These are phyloP conservation scores for Zeuzera pyrina DNA, from an alignment of 2,888 invertebrate genomes.

Conservation along the genomic window DNA sequence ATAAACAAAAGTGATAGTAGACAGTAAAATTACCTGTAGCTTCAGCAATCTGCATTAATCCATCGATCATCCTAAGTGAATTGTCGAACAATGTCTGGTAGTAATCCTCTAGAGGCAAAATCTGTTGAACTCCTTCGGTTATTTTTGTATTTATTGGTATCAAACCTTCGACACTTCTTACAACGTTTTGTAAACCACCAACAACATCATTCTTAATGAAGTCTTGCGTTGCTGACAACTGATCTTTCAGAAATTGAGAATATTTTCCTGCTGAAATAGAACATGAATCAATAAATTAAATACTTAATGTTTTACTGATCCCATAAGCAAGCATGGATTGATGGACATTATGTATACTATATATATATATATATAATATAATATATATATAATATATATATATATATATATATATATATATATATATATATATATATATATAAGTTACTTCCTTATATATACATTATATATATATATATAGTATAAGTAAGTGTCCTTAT, in stretches of 20 bases:
- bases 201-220: slow-evolving; percentile 58
- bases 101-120: slow-evolving; percentile 45
- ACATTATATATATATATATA: no score
- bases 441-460: no score
- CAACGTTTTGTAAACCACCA: slow-evolving; percentile 44
- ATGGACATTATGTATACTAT: no score
- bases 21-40: slow-evolving; percentile 73
- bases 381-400: no score
- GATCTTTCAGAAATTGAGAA: slow-evolving; percentile 39
- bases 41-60: slow-evolving; percentile 72
- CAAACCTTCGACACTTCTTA: slow-evolving; percentile 40
- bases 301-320: no score
- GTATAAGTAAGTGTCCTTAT: no score
- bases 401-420: no score
- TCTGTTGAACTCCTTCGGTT: slow-evolving; percentile 22
- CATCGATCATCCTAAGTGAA: slow-evolving; percentile 44
- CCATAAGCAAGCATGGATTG: no score
- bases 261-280: slow-evolving; percentile 41
- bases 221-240: slow-evolving; percentile 40
- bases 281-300: no score
- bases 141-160: slow-evolving; percentile 25
- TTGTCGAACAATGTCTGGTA: slow-evolving; percentile 47
- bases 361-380: no score
- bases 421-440: no score
- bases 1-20: no score